Conservation (phyloP, 2,888 invertebrate genomes). For the Machimus rusticus region DNA sequence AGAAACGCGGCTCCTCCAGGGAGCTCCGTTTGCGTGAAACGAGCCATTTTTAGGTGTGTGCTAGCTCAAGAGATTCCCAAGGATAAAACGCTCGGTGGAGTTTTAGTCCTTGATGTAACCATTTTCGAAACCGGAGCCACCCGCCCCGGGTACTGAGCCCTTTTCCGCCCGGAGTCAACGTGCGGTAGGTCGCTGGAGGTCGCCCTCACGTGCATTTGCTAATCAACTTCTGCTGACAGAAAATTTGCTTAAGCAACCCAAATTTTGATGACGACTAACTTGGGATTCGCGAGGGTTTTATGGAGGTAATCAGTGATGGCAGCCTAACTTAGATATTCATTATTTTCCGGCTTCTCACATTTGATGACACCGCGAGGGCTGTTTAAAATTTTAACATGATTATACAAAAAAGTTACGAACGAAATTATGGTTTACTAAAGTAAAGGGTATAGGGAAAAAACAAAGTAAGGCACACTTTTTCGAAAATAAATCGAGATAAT, state of each 20-base stretch:
- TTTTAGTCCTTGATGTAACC: constrained; percentile 3
- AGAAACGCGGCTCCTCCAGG: neutral
- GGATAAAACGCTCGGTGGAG: neutral
- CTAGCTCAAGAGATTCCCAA: constrained; percentile 19
- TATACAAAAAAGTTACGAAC: neutral
- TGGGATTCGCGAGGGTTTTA: neutral
- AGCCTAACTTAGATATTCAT: neutral
- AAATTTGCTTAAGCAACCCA: neutral
- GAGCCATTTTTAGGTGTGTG: constrained; percentile 1
- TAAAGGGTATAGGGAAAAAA: too few relatives aligned
- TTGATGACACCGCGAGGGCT: neutral
- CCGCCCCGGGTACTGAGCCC: neutral
- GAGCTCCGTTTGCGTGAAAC: neutral
- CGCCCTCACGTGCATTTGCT: neutral
- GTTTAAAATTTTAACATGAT: neutral
- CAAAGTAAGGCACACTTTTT: too few relatives aligned
- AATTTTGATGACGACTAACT: neutral
- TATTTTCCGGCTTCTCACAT: neutral
- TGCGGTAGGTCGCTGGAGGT: constrained; percentile 25
- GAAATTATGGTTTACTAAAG: neutral
- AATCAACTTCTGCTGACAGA: neutral
- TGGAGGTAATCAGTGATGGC: neutral
- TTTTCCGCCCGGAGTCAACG: neutral
- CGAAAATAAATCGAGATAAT: too few relatives aligned
- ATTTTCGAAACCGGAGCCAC: neutral